Conservation (phyloP, 2,888 invertebrate genomes). For the Eupithecia inturbata region DNA sequence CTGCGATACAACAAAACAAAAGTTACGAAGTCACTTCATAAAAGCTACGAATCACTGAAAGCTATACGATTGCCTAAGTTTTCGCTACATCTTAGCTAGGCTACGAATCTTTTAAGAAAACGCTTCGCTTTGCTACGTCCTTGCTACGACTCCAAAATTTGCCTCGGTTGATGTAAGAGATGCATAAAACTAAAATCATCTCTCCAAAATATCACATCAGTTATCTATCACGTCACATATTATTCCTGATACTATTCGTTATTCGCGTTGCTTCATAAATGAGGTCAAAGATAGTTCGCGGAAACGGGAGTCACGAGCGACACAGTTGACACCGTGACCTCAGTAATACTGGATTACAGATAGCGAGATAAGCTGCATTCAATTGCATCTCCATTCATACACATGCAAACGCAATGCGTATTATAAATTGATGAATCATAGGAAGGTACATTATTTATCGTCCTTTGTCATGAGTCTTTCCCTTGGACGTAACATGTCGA, state of each 20-base stretch:
- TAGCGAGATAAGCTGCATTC: constrained; percentile 23
- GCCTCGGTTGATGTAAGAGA: not conserved
- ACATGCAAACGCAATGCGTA: constrained; percentile 3
- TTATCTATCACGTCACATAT: not conserved
- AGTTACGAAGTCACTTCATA: too few relatives aligned
- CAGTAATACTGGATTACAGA: constrained; percentile 40
- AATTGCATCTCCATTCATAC: not conserved
- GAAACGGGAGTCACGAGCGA: constrained; percentile 52
- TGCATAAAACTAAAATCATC: not conserved
- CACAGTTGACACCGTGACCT: constrained; percentile 57
- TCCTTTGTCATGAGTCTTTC: not conserved
- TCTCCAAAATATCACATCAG: not conserved
- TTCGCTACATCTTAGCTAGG: not conserved
- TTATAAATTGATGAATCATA: not conserved
- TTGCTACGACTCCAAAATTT: not conserved
- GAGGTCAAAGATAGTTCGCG: too few relatives aligned
- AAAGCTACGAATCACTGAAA: not conserved
- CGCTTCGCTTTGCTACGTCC: not conserved
- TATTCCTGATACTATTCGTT: not conserved
- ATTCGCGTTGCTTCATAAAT: not conserved
- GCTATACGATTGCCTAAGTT: not conserved
- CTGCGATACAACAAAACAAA: too few relatives aligned
- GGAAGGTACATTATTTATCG: not conserved
- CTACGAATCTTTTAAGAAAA: not conserved
- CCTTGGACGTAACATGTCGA: not conserved